A percentile compares a stretch with the other conserved stretches of the same genome.
Conservation (phyloP, 2,888 invertebrate species). For the Archips crataeganus region DNA sequence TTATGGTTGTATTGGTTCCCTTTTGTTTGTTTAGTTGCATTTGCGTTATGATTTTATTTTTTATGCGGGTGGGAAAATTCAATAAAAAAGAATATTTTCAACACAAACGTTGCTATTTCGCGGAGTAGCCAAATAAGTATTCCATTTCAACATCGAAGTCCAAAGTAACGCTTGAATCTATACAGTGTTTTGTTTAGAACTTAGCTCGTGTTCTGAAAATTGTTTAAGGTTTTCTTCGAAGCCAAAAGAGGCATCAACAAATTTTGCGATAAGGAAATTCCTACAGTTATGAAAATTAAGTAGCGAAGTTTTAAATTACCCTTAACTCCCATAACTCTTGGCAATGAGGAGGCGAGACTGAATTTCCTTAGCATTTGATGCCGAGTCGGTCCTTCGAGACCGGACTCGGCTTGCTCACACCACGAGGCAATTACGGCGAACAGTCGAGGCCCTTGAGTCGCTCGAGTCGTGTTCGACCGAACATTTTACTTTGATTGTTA, state of each 20-base stretch:
- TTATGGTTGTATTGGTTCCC: no score
- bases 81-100: no score
- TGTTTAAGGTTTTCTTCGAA: background rate
- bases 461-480: background rate
- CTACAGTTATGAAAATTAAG: constrained; percentile 25
- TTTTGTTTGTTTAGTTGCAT: no score
- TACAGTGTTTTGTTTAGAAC: no score
- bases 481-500: constrained; percentile 3
- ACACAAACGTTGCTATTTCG: no score
- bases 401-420: background rate
- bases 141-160: no score
- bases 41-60: no score
- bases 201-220: background rate
- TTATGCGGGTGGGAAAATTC: no score
- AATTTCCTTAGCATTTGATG: constrained; percentile 14
- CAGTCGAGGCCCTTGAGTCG: background rate
- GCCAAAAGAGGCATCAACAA: constrained; percentile 23
- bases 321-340: constrained; percentile 20
- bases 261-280: constrained; percentile 20
- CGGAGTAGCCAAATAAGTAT: no score
- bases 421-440: background rate
- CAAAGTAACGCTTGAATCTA: no score
- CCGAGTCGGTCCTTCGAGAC: constrained; percentile 3
- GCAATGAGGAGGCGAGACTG: constrained; percentile 5
- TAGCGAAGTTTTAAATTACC: constrained; percentile 26